Evolutionary conservation across 2,888 invertebrate genomes (phyloP), one percentile per base, ranked within the genome.

Genomic region (Chloroclystis v-ata): DNA sequence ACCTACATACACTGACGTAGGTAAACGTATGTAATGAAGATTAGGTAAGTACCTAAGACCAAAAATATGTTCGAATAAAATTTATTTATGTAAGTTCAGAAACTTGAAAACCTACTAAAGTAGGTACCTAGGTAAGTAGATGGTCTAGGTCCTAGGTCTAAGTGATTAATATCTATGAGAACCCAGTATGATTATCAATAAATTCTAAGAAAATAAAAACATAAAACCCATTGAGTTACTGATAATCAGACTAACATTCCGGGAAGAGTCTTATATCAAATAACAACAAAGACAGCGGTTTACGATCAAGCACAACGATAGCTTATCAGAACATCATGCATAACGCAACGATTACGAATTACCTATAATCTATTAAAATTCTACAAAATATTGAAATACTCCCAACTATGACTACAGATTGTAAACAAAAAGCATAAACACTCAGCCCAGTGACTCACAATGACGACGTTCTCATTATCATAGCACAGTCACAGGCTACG

Each of bases 361-460:
- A n/a, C n/a, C n/a, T n/a, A n/a, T 73, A 69, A 59, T 66, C 63
- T 69, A 74, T 67, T 55, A 60, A 60, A 56, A 57, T 74, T 75
- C 77, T 73, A 75, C 60, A 69, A 72, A 78, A 57, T 57, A 66
- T 58, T 61, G 54, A 62, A 64, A 63, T 62, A 69, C 59, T 62
- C 56, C 59, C 60, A 65, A 64, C 44, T 53, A 65, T 64, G 59
- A 70, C 43, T 67, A 68, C 64, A 68, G 61, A 76, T 75, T 65
- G 80, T 83, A 83, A 85, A 85, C 82, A 85, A 76, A 71, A 82
- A 84, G 79, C 76, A 75, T 81, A 82, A 81, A 83, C 83, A 83
- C 65, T 67, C 75, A 74, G 72, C 65, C 75, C 65, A 74, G 72
- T 87, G 87, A 87, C 85, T 87, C 87, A 87, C 86, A 72, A 83